Base-by-base conservation (phyloP, 2,113 vertebrate genomes). In the Phodopus roborovskii region DNA sequence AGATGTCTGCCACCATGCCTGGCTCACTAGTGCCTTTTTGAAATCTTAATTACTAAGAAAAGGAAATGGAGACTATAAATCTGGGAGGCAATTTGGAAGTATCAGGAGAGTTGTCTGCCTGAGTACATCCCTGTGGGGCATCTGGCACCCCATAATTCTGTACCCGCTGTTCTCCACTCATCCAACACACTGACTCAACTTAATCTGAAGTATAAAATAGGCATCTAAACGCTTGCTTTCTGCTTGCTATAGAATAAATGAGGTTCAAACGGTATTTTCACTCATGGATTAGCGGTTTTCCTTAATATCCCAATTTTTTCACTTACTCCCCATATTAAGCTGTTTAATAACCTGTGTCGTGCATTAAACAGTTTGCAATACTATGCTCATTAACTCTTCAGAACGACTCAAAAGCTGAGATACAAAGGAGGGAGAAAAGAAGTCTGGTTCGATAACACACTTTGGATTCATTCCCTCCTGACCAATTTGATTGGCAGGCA, bases 241-340 rank as follows among this genome's bases (percentile, higher is more conserved):
- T 56, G 9, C 75, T 45, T 75, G 33, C 66, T 53, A 20, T 70
- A 66, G 15, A 89, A 82, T 39, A 33, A 92, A 82, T 28, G 22
- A 28, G 10, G 42, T 74, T 87, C 70, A 26, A 71, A 56, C 36
- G 88, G 11, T 88, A 82, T 58, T 96, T 78, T 96, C 64, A 88
- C 33, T 50, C 19, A 39, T 84, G 26, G 78, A 45, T 92, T 74
- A 94, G 62, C n/a, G 90, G 48, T 81, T 90, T 92, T 93, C 79
- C 88, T 93, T 92, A 91, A 91, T 77, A 64, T n/a, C 39, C 30
- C 53, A 50, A 56, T 50, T 53, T 83, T 94, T 95, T 74, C 19
- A 42, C 39, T 94, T 42, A 39, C 50, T 88, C 90, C 64, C 26
- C 39, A 66, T 68, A 62, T 66, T 92, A 90, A 93, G 39, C 53